These are phyloP conservation scores for Aphelocoma californica DNA, from an alignment of 2,797 vertebrate species.

Conservation along the genomic window DNA sequence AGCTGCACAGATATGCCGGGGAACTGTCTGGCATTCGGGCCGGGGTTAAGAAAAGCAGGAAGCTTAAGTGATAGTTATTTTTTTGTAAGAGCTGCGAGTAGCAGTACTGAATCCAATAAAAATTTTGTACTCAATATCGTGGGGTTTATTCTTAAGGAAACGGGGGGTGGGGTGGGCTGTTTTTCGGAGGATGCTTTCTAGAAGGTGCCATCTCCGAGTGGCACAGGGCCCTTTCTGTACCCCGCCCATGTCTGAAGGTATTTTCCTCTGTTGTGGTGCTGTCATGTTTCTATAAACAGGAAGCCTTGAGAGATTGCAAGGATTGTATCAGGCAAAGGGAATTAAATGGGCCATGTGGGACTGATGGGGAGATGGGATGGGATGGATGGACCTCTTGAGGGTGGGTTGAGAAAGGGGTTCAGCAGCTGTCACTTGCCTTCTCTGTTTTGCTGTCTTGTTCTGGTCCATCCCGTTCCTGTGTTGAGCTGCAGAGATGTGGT, in stretches of 20 bases:
- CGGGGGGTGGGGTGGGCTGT: background rate
- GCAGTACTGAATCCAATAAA: constrained; percentile 54
- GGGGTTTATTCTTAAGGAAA: background rate
- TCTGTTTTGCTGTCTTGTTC: background rate
- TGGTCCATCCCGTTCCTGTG: background rate
- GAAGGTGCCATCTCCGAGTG: background rate
- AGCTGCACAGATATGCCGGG: constrained; percentile 85
- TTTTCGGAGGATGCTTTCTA: background rate
- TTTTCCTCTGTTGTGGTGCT: background rate
- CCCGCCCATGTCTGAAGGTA: rapidly evolving
- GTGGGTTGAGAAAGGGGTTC: background rate
- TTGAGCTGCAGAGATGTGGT: rapidly evolving
- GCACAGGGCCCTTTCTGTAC: background rate
- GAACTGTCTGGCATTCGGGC: constrained; percentile 93
- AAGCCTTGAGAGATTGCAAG: background rate
- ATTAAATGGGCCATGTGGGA: rapidly evolving
- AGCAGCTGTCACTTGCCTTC: background rate
- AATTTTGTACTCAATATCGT: rapidly evolving
- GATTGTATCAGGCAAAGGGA: rapidly evolving
- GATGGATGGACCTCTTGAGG: background rate
- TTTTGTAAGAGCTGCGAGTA: background rate
- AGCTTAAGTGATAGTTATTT: constrained; percentile 79
- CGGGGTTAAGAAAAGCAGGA: constrained; percentile 92
- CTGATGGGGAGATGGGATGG: background rate
- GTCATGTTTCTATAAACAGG: rapidly evolving